Conservation (phyloP, 2,888 invertebrate genomes). For the Emmelina monodactyla region DNA sequence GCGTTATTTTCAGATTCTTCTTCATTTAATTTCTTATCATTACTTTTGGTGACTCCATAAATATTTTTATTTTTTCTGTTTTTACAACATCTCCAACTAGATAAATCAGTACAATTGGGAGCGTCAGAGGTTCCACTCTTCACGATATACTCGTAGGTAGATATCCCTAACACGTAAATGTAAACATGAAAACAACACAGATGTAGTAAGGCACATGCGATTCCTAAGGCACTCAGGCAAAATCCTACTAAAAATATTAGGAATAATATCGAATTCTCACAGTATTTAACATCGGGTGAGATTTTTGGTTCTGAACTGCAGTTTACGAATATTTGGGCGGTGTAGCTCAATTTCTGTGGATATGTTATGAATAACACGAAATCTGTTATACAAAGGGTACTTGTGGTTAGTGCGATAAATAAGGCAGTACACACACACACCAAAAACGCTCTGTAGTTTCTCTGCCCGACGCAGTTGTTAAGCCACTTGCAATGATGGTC, state of each 20-base stretch:
- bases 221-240: constrained; percentile 75
- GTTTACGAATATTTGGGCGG: constrained; percentile 50
- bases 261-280: constrained; percentile 38
- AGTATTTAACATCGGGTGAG: constrained; percentile 23
- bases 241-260: constrained; percentile 59
- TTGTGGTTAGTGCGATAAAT: constrained; percentile 73
- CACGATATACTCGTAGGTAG: constrained; percentile 88
- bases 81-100: constrained; percentile 23
- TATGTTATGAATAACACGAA: constrained; percentile 70
- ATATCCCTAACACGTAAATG: constrained; percentile 82
- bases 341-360: constrained; percentile 67
- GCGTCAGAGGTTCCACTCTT: constrained; percentile 28
- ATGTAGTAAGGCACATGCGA: constrained; percentile 80
- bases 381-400: constrained; percentile 74
- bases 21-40: constrained; percentile 11
- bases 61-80: constrained; percentile 21
- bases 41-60: constrained; percentile 16
- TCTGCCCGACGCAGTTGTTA: constrained; percentile 93
- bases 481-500: constrained; percentile 99
- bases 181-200: constrained; percentile 89
- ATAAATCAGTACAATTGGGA: constrained; percentile 14
- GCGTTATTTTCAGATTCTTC: constrained; percentile 13
- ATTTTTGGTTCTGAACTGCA: constrained; percentile 27
- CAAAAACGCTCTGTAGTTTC: constrained; percentile 88
- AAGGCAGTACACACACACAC: constrained; percentile 82